phyloP scores from a whole-genome alignment of 2,888 invertebrate genomes.

The Agonum fuliginosum region DNA sequence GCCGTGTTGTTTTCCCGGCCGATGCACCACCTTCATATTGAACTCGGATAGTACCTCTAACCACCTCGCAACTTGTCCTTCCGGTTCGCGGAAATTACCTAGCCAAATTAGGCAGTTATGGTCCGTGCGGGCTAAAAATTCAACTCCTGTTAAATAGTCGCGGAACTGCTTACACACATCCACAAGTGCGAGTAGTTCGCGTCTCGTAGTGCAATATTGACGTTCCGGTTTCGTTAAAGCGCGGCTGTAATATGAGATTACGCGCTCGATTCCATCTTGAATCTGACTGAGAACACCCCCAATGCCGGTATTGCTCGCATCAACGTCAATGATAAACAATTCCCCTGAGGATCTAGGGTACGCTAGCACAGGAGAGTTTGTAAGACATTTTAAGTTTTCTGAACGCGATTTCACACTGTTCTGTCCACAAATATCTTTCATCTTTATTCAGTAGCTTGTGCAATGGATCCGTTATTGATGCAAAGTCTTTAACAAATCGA shows the following conservation, averaged over 20 bases:
- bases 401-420: not conserved
- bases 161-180: not conserved
- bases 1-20: slow-evolving; percentile 7
- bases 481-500: slow-evolving; percentile 1
- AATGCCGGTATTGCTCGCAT: slow-evolving; percentile 15
- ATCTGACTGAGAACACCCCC: slow-evolving; percentile 5
- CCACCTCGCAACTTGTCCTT: slow-evolving; percentile 9
- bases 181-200: not conserved
- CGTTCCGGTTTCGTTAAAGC: slow-evolving; percentile 2
- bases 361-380: not conserved
- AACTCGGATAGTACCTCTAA: slow-evolving; percentile 10
- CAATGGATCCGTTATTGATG: not conserved
- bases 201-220: slow-evolving; percentile 1
- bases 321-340: not conserved
- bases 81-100: slow-evolving; percentile 2
- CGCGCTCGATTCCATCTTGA: slow-evolving; percentile 5
- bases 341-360: slow-evolving; percentile 7
- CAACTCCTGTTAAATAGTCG: not conserved
- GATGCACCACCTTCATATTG: slow-evolving; percentile 16
- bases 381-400: not conserved
- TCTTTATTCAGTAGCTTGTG: slow-evolving; percentile 5
- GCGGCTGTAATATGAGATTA: slow-evolving; percentile 9
- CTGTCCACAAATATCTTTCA: not conserved
- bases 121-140: not conserved
- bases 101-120: slow-evolving; percentile 21